Evolutionary conservation across 2,797 vertebrate genomes (phyloP), one percentile per base, ranked within the genome.

Genomic region (Halcyon smyrnensis): DNA sequence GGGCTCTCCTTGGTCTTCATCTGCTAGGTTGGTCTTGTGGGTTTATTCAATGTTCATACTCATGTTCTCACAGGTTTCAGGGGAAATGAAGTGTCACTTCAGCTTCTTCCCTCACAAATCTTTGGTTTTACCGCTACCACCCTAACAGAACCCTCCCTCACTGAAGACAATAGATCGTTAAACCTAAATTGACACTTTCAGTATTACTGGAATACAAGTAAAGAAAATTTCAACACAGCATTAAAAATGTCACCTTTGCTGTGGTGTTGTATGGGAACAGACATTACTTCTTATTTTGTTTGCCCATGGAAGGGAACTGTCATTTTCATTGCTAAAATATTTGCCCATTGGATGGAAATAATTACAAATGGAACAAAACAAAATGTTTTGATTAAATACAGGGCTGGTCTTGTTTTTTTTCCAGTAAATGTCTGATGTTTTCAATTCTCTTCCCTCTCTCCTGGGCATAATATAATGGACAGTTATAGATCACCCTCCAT

Each of bases 341-440:
- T 95, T 95, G 80, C 64, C 68, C 77, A 64, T 46, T 92, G 70
- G 63, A 94, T 95, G 96, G 95, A 96, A 96, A 95, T 84, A 91
- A 87, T 96, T 95, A 91, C 56, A 87, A 94, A 77, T 87, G 85
- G 91, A 95, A 90, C 67, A 95, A 84, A 88, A 9, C 83, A 94
- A 96, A 94, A 93, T 89, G 28, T 92, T 95, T 95, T 95, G 32
- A 96, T 93, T 93, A 94, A 96, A 89, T 64, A 46, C 51, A 82
- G 85, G 91, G 88, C 60, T 95, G 93, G 83, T 78, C 91, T 86
- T 93, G 67, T 77, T 91, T 94, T 27, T 27, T 94, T 97, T 88
- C 93, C 85, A 93, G 85, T 90, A 93, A 91, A 93, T 37, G 23
- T 88, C 87, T 88, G 24, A 91, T 96, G 83, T 83, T 96, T 95